Evolutionary conservation across 2,888 invertebrate species (phyloP), one percentile per base, ranked within the genome.

Genomic region (Trichopria drosophilae): DNA sequence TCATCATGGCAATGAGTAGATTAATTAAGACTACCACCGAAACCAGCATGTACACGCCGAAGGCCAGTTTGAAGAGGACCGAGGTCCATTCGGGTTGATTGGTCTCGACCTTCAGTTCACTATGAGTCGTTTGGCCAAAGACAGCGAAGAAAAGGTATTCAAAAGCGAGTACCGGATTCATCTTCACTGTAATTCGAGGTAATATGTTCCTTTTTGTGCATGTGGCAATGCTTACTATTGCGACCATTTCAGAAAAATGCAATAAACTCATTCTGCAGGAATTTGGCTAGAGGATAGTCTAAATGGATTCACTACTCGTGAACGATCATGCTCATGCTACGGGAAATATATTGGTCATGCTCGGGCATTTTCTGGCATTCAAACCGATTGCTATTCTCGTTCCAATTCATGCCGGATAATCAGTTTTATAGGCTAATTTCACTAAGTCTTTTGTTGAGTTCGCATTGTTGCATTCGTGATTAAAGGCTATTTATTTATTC

Each of bases 1-100:
- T 96, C 96, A 98, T 97, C 97, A 98, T 97, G 82, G 98, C 98
- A 85, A 98, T 98, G 77, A 98, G 89, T 77, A 98, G 87, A 81
- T 98, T 97, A 81, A 97, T 93, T 73, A 98, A 86, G 76, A 98
- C 97, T 80, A 98, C 92, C 76, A 96, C 89, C 66, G 95, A 94
- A 77, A 98, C 93, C 85, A 97, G 86, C 86, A 97, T 88, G 85
- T 97, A 98, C 78, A 93, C 86, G 69, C 95, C 97, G 80, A 97
- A 96, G 70, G 95, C 88, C 76, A 91, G 80, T 81, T 90, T 90
- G 84, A 90, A 91, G 71, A 91, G 84, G 79, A 84, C 85, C 78
- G 87, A 85, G 60, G 90, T 91, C 91, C 91, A 91, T 69, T 80
- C 79, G 54, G 90, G 89, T 72, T 90, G 84, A 73, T 80, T 77